Base-by-base conservation (phyloP, 2,888 invertebrate genomes). In the Mimas tiliae region DNA sequence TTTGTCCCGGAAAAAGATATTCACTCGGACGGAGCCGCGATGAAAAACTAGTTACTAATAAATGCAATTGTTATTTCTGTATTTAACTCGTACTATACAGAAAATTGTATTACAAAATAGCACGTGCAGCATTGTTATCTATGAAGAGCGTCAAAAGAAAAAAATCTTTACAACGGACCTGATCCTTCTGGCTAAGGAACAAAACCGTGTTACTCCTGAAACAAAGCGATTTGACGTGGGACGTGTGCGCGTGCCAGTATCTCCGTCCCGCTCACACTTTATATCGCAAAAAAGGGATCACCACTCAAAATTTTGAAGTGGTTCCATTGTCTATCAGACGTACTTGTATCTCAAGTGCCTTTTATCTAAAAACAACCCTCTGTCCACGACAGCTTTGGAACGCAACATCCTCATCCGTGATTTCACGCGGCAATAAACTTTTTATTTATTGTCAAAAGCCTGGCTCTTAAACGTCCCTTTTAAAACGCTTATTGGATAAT, bases 181-280 rank as follows among this genome's bases (percentile, higher is more conserved):
- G 82, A 83, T 87, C 85, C 85, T 90, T 90, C 89, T 85, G 80
- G 81, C 88, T 86, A 85, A 79, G 85, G 84, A 85, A 87, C 86
- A 90, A 88, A 83, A 83, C 81, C 76, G 76, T 76, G 72, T 72
- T 78, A 85, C 81, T 19, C 72, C 75, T 70, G 70, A 72, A 79
- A 83, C 72, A 77, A 83, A 42, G 58, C 19, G 58, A 58, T 58
- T 58, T 34, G 81, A 84, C 84, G 81, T 76, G 78, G 70, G 70
- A 76, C 64, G 73, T 84, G 86, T 88, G 81, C 91, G 88, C 91
- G 92, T 91, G 91, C 91, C 89, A 53, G 38, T 64, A 6, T 42
- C n/a, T 16, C 66, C 65, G 66, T 69, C 69, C 52, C 64, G 68
- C 68, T 68, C 68, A 42, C 62, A 65, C 66, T 65, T 72, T 71